Base-by-base conservation (phyloP, 2,113 vertebrate genomes). In the Gnathonemus longibarbis region DNA sequence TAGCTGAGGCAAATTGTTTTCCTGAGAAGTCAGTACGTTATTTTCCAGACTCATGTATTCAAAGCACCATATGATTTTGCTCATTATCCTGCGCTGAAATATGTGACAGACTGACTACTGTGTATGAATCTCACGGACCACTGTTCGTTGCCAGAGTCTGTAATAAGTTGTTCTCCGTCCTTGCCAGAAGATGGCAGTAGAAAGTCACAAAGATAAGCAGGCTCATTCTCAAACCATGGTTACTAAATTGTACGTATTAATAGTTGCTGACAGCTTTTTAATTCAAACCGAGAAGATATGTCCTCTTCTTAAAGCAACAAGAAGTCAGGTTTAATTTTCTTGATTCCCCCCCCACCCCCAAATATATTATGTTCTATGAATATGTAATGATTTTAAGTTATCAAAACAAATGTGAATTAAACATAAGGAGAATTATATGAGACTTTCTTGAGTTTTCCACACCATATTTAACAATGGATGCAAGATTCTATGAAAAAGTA, bases 171-270 rank as follows among this genome's bases (percentile, higher is more conserved):
- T 77, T 49, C 45, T 52, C 4, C 21, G 6, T 17, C 24, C 5
- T 88, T 70, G 56, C 94, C 96, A 94, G 83, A 1, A 95, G 94
- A 90, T 95, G 95, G 95, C 89, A 48, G 86, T 42, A 95, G n/a
- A 92, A 24, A 85, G 56, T 89, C 77, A 11, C 7, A 85, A 88
- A 58, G 35, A 8, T 31, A 5, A 31, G 80, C 92, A 11, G 13
- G 35, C 17, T 45, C 9, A 45, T n/a, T 88, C 52, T n/a, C 42
- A 85, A 62, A 24, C 62, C 9, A 45, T 21, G 7, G 19, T 24
- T 45, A 19, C 62, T 45, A n/a, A 31, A 13, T 15, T 46, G 53
- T 45, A 46, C 42, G 45, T 45, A n/a, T 62, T 24, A 58, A 45
- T n/a, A 48, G 42, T n/a, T 48, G 83, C 42, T 45, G 83, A 84